Base-by-base conservation (phyloP, 1,140 invertebrate genomes). In the Drosophila obscura region DNA sequence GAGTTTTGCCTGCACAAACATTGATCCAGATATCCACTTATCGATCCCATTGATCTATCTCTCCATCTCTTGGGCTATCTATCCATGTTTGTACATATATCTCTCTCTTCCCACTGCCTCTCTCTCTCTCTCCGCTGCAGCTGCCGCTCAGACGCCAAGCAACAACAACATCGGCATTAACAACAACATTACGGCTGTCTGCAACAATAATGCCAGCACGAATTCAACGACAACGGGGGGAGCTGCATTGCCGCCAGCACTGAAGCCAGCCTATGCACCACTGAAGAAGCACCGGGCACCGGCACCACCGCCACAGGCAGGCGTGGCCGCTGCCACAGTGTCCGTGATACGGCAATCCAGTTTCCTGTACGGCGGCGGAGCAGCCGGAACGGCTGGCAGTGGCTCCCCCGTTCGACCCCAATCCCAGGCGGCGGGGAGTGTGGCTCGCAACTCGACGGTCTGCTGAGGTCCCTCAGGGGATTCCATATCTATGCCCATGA, bases 331-430 rank as follows among this genome's bases (percentile, higher is more conserved):
- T 16, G 90, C 90, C 56, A 88, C 90, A 11, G 90, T 91, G 8
- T 91, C 90, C 41, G 90, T 91, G 15, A 91, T 91, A 73, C 82
- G 90, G 53, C 85, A 91, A 41, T 91, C 90, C 6, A 91, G 90
- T 26, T 91, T 91, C 59, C 80, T 91, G 0, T 91, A 91, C 72
- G 90, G 90, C 51, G 75, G 90, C 51, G 64, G 51, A 44, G 52
- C 75, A 24, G 56, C 63, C 7, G 69, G 62, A 39, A 13, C 61
- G 6, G 41, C 22, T 6, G 55, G 55, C 43, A 64, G 9, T 15
- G 24, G 22, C 50, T 60, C 41, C 9, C 19, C 61, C 46, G 46
- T 78, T 41, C 66, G 83, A 16, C 83, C 83, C 9, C 77, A 88
- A 13, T 88, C 79, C 8, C 76, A 80, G 67, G 53, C 79, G 24